These are phyloP conservation scores for Agrotis clavis DNA, from an alignment of 2,888 invertebrate genomes.

Conservation along the genomic window DNA sequence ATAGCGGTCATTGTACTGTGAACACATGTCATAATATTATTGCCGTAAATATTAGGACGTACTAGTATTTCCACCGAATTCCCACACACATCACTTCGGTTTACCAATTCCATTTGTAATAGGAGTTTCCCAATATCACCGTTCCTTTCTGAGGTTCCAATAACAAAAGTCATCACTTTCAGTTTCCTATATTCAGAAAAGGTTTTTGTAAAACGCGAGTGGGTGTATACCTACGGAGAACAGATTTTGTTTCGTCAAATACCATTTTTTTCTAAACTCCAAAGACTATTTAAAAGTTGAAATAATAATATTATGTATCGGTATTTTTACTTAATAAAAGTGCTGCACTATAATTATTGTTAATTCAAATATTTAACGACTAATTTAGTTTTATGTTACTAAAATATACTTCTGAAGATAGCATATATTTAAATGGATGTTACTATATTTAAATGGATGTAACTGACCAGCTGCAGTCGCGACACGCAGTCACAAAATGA, in stretches of 20 bases:
- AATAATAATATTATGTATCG: no score
- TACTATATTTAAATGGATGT: no score
- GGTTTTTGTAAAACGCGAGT: neutral
- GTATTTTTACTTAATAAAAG: no score
- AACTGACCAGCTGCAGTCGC: no score
- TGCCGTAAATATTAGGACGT: slow-evolving; percentile 17
- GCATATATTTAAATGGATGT: no score
- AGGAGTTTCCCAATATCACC: slow-evolving; percentile 27
- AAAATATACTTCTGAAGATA: neutral
- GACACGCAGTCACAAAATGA: no score
- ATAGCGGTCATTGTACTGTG: slow-evolving; percentile 32
- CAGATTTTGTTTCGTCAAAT: neutral
- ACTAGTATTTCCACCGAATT: slow-evolving; percentile 31
- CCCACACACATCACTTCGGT: slow-evolving; percentile 23
- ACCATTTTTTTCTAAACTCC: no score
- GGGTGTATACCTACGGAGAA: neutral
- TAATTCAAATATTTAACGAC: no score
- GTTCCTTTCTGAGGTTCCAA: slow-evolving; percentile 14
- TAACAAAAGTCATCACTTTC: slow-evolving; percentile 26
- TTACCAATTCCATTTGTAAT: slow-evolving; percentile 22
- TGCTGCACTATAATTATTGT: no score
- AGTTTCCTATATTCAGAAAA: slow-evolving; percentile 23
- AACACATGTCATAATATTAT: slow-evolving; percentile 21
- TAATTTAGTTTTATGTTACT: neutral
- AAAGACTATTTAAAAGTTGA: no score